Evolutionary conservation across 2,797 vertebrate species (phyloP).

Genomic region (Pterois miles): DNA sequence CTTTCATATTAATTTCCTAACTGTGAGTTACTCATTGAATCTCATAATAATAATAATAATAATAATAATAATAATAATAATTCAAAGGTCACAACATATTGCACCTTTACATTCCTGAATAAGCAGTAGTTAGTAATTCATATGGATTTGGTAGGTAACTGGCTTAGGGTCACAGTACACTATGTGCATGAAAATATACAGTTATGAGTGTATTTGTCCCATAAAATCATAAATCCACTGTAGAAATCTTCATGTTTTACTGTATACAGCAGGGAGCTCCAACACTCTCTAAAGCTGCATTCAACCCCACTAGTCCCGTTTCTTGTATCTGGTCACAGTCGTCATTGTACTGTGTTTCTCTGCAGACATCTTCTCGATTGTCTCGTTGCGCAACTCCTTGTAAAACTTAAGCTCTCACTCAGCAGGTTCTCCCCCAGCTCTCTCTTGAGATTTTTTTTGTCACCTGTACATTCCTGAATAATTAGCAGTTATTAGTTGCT

Average conservation of each 20-base stretch:
- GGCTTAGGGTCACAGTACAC: background rate
- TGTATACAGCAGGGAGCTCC: slow-evolving; percentile 59
- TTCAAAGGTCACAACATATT: background rate
- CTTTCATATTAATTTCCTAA: slow-evolving; percentile 22
- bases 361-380: background rate
- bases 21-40: slow-evolving; percentile 6
- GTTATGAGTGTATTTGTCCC: background rate
- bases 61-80: background rate
- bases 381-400: background rate
- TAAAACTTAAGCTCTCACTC: slow-evolving; percentile 27
- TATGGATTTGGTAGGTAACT: too few species aligned
- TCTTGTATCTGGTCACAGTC: slow-evolving; percentile 62
- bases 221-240: background rate
- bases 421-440: slow-evolving; percentile 36
- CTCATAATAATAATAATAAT: background rate
- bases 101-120: background rate
- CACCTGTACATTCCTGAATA: background rate
- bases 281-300: slow-evolving; percentile 51
- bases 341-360: slow-evolving; percentile 4
- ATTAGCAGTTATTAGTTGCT: too few species aligned
- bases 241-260: slow-evolving; percentile 8
- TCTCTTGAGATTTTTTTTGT: slow-evolving; percentile 36
- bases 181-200: background rate
- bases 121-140: background rate
- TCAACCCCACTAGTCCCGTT: slow-evolving; percentile 69